Evolutionary conservation across 2,113 vertebrate genomes (phyloP).

Genomic region (Struthidea cinerea): DNA sequence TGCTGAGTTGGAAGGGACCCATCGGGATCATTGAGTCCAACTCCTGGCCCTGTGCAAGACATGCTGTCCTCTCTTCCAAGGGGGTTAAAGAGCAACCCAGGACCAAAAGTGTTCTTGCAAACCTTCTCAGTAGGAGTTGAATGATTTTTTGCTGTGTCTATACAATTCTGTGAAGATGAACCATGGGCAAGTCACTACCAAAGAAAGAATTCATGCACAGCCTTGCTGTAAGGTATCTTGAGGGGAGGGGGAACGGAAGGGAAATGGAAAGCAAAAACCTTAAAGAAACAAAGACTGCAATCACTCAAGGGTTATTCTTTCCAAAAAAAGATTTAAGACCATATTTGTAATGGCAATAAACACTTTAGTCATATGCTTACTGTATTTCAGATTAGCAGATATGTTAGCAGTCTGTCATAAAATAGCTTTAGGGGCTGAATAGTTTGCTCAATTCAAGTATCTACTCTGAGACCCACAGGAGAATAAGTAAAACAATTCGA

Average conservation of each 20-base stretch:
- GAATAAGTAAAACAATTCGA: not conserved
- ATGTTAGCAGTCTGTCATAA: constrained; percentile 6
- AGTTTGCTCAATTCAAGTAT: not conserved
- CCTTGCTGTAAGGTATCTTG: not conserved
- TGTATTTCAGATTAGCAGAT: constrained; percentile 46
- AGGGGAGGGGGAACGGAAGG: not conserved
- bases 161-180: not conserved
- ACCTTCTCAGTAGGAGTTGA: not conserved
- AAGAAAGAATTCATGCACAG: not conserved
- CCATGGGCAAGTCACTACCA: not conserved
- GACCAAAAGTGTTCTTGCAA: not conserved
- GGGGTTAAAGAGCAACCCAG: not conserved
- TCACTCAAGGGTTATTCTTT: not conserved
- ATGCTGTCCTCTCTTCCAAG: not conserved
- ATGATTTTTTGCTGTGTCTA: not conserved
- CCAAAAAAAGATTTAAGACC: not conserved
- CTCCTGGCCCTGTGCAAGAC: not conserved
- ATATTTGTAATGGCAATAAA: constrained; percentile 27
- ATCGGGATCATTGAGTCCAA: not conserved
- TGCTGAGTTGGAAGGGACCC: not conserved
- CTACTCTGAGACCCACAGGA: not conserved
- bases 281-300: not conserved
- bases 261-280: not conserved
- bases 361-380: constrained; percentile 2
- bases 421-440: constrained; percentile 5